Evolutionary conservation across 2,797 vertebrate genomes (phyloP), one percentile per base, ranked within the genome.

Genomic region (Pteropus rufus): DNA sequence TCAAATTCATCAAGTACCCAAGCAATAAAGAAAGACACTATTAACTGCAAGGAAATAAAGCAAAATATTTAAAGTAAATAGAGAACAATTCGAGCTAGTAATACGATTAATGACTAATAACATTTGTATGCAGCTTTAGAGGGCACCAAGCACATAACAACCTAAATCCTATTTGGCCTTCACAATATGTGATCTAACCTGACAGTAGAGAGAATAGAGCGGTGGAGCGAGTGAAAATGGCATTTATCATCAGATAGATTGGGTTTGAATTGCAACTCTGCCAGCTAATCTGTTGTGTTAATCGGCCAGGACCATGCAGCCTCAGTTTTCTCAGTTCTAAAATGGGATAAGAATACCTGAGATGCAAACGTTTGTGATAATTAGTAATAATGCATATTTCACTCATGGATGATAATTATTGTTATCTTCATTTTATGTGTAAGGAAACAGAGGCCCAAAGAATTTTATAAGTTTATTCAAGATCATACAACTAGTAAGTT

Each of bases 31-130:
- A 91, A 92, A 70, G 49, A 75, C 52, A 16, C n/a, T 81, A 36
- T 76, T 84, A 75, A 75, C 46, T 34, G 21, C 70, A 84, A 93
- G 16, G 72, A 87, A 92, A 89, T 73, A 93, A 94, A 87, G 62
- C 31, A 77, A 77, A 96, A 87, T 86, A 84, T 84, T 90, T 93
- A 76, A 91, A 85, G 62, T 9, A 54, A 81, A 95, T 93, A 95
- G 65, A 96, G 49, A 95, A 82, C 52, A 76, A 94, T 79, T 56
- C 1, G 0, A 93, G 58, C 69, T 62, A 79, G 79, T 11, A 14
- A 76, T 31, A 36, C 6, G 0, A 76, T 56, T 82, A 91, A 72
- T 79, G 76, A 85, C n/a, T 89, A 83, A 56, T 10, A 93, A 75
- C 19, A 49, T 65, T n/a, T 72, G 10, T 46, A 44, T 24, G 83